phyloP scores from a whole-genome alignment of 1,140 invertebrate species.

The Gryllus bimaculatus region DNA sequence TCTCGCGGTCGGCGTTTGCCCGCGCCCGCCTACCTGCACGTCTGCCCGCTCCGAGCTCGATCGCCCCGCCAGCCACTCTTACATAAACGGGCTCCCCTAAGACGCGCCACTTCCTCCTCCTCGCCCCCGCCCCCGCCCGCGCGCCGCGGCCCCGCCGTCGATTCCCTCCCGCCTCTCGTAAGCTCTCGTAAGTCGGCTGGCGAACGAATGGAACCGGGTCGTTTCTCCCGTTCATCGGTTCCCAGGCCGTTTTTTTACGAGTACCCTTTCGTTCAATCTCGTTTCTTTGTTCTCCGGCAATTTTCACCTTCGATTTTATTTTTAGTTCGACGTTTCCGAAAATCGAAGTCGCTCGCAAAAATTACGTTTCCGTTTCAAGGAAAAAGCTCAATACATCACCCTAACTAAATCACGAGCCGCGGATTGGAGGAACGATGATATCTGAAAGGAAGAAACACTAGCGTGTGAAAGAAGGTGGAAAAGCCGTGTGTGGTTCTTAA shows the following conservation, averaged over 20 bases:
- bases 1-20: too few species aligned
- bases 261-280: neutral
- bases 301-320: constrained; percentile 5
- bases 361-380: neutral
- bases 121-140: too few species aligned
- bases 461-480: too few species aligned
- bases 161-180: neutral
- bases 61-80: neutral
- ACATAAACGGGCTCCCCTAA: neutral
- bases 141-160: too few species aligned
- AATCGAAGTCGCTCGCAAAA: neutral
- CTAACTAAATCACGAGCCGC: neutral
- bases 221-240: constrained; percentile 3
- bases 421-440: neutral
- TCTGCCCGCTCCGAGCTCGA: neutral
- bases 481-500: too few species aligned
- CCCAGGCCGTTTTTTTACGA: neutral
- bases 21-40: too few species aligned
- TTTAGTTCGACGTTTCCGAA: neutral
- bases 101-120: neutral
- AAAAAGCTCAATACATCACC: neutral
- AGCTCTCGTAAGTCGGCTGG: neutral
- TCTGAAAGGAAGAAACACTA: neutral
- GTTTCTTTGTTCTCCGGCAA: neutral
- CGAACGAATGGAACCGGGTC: neutral